phyloP scores from a whole-genome alignment of 2,113 vertebrate species.

The Marcusenius ussheri region DNA sequence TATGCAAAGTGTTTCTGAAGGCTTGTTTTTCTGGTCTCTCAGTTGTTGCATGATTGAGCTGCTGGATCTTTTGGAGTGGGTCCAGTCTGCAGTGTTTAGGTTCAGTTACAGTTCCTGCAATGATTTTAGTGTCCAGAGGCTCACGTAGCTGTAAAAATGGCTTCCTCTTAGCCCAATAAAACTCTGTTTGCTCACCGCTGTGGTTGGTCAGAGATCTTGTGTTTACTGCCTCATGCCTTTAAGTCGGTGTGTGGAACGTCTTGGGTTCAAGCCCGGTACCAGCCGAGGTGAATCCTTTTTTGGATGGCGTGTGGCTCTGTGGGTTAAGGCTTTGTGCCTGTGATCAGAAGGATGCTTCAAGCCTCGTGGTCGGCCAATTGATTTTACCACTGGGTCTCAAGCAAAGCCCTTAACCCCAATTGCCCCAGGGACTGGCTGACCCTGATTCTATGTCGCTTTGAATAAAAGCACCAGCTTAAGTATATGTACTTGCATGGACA shows the following conservation, averaged over 20 bases:
- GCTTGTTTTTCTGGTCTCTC: conserved; percentile 26
- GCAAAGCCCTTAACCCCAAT: background rate
- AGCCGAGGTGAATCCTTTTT: background rate
- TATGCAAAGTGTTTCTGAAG: background rate
- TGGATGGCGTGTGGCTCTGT: background rate
- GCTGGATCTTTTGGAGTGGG: background rate
- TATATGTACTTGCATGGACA: background rate
- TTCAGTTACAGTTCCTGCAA: background rate
- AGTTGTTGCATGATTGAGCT: conserved; percentile 26
- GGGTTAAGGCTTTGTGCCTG: background rate
- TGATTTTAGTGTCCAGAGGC: background rate
- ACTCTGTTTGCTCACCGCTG: background rate
- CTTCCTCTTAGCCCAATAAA: background rate
- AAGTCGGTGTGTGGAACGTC: background rate
- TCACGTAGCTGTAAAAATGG: background rate
- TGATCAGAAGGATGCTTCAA: background rate
- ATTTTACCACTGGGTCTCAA: background rate
- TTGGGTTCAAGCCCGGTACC: background rate
- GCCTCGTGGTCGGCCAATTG: background rate
- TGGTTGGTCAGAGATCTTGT: background rate
- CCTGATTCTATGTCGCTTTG: background rate
- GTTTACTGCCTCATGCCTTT: background rate
- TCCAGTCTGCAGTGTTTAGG: background rate
- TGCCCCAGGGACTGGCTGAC: background rate
- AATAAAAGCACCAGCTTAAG: background rate